phyloP scores from a whole-genome alignment of 2,113 vertebrate species.

The Cryptotis parvus region DNA sequence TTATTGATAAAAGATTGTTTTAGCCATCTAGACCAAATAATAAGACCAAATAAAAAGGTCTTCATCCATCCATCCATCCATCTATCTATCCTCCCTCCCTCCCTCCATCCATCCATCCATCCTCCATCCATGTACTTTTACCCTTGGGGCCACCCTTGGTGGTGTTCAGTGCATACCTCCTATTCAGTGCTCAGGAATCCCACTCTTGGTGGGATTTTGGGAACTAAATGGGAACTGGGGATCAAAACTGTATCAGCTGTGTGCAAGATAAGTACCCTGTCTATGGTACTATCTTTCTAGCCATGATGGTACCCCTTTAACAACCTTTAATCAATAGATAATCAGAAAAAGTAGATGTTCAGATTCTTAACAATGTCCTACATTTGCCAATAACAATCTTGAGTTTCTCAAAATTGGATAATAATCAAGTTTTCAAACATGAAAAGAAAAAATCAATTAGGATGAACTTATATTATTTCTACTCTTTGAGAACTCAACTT shows the following conservation, averaged over 20 bases:
- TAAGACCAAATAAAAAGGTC: too few relatives aligned
- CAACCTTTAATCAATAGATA: background rate
- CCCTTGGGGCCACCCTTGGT: too few relatives aligned
- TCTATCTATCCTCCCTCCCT: too few relatives aligned
- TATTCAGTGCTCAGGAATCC: too few relatives aligned
- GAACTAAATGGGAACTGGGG: too few relatives aligned
- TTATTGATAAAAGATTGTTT: background rate
- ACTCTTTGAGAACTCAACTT: background rate
- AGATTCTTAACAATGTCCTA: constrained; percentile 1
- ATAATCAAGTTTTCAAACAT: background rate
- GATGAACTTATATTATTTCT: background rate
- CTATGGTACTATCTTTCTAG: too few relatives aligned
- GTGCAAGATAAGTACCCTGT: background rate
- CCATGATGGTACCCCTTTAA: background rate
- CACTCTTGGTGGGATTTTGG: too few relatives aligned
- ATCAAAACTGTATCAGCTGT: background rate
- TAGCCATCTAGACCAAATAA: background rate
- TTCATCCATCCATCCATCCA: too few relatives aligned
- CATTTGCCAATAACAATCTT: background rate
- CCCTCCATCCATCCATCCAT: too few relatives aligned
- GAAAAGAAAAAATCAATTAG: background rate
- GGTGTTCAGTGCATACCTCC: too few relatives aligned
- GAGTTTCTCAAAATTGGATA: background rate
- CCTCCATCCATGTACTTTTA: too few relatives aligned
- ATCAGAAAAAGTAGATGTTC: background rate